Evolutionary conservation across 2,113 vertebrate species (phyloP).

Genomic region (Malurus cyaneus): DNA sequence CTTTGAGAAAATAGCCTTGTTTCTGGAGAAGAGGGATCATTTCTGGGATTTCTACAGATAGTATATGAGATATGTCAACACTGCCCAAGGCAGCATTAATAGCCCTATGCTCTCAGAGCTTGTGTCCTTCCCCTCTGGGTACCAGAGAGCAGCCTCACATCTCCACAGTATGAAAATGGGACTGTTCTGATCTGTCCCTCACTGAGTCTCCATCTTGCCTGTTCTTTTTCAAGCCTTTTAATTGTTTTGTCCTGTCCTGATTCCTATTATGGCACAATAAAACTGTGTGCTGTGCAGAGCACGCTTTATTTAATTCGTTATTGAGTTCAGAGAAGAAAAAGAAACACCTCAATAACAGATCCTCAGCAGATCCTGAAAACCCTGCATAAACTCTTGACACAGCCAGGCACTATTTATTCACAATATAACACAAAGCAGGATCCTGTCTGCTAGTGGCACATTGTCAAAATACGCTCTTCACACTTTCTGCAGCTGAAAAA

Average conservation of each 20-base stretch:
- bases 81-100: neutral
- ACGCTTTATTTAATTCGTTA: neutral
- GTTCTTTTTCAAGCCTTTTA: neutral
- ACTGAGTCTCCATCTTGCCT: neutral
- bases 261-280: slow-evolving; percentile 7
- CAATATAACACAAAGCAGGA: slow-evolving; percentile 17
- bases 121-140: neutral
- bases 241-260: neutral
- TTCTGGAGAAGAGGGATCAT: neutral
- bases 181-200: neutral
- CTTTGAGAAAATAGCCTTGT: neutral
- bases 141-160: neutral
- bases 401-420: neutral
- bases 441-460: slow-evolving; percentile 2
- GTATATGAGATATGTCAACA: neutral
- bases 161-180: accelerated
- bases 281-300: neutral
- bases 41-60: neutral
- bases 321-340: neutral
- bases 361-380: neutral
- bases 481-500: neutral
- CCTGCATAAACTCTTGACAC: neutral
- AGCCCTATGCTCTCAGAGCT: neutral
- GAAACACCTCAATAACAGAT: neutral
- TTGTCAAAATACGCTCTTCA: neutral